Conservation (phyloP, 2,797 vertebrate species). For the Anguilla obscura region DNA sequence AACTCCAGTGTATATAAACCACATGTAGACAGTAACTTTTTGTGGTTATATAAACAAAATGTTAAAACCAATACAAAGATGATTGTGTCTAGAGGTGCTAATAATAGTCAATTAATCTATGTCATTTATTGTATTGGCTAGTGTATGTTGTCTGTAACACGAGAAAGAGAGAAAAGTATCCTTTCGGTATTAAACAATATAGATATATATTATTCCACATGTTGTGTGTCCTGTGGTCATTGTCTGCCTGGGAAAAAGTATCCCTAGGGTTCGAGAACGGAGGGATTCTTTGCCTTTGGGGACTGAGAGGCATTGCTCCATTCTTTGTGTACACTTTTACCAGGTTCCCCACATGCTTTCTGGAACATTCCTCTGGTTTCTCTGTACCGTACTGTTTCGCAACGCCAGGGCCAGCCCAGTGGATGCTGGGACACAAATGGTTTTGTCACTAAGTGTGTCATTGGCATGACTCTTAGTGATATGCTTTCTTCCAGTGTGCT, state of each 20-base stretch:
- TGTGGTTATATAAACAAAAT: constrained; percentile 69
- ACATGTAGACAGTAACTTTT: constrained; percentile 68
- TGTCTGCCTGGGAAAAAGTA: constrained; percentile 13
- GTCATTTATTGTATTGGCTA: constrained; percentile 77
- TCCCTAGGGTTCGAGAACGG: background rate
- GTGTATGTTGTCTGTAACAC: constrained; percentile 80
- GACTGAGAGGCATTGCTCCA: background rate
- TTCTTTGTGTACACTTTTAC: background rate
- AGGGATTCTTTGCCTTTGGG: background rate
- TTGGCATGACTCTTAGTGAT: background rate
- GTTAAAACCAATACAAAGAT: constrained; percentile 71
- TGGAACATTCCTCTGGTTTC: background rate
- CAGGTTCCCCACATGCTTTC: background rate
- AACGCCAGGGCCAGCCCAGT: background rate
- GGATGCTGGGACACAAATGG: background rate
- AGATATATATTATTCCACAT: constrained; percentile 69
- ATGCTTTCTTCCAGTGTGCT: background rate
- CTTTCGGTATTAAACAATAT: constrained; percentile 79
- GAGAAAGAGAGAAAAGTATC: constrained; percentile 63
- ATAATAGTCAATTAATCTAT: constrained; percentile 77
- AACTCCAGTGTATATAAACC: constrained; percentile 71
- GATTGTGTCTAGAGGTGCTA: constrained; percentile 82
- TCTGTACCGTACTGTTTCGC: background rate
- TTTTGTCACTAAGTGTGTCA: background rate
- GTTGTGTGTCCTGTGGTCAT: constrained; percentile 53